Percentiles rank a stretch among this genome's conserved stretches.
These are phyloP conservation scores for Irena cyanogastra DNA, from an alignment of 2,113 vertebrate genomes.

Conservation along the genomic window DNA sequence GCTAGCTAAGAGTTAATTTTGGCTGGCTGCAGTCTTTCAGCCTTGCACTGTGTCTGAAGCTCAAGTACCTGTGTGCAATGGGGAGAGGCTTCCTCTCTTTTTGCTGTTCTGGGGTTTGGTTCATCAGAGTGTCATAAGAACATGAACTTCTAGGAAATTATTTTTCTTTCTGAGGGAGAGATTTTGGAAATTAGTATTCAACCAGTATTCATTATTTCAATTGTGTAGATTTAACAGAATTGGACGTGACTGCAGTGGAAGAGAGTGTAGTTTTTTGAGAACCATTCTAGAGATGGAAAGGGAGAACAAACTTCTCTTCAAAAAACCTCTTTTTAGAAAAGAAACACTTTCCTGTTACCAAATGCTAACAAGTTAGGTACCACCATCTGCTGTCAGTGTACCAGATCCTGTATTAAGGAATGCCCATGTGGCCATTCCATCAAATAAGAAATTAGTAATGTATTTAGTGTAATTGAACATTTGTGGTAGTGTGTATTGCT, in stretches of 20 bases:
- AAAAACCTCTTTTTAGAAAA: neutral
- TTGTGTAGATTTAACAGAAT: neutral
- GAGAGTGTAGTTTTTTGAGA: neutral
- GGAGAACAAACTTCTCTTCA: neutral
- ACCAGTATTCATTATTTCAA: neutral
- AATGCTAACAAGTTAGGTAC: neutral
- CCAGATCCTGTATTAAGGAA: conserved; percentile 19
- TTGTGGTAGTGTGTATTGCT: neutral
- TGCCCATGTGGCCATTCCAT: conserved; percentile 3
- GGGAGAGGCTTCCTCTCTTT: neutral
- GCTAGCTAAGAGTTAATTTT: neutral
- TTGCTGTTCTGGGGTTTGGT: neutral
- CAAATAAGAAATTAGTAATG: conserved; percentile 1
- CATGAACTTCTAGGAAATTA: neutral
- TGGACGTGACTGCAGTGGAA: neutral
- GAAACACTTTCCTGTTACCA: neutral
- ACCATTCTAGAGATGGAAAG: neutral
- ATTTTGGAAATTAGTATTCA: neutral
- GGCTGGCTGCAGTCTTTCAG: neutral
- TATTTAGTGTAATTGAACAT: neutral
- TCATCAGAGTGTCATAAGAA: neutral
- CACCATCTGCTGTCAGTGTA: conserved; percentile 27
- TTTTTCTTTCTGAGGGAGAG: neutral
- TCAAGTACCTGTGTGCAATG: neutral
- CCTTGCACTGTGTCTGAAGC: neutral